Conservation (phyloP, 2,888 invertebrate species). For the Drosophila mercatorum region DNA sequence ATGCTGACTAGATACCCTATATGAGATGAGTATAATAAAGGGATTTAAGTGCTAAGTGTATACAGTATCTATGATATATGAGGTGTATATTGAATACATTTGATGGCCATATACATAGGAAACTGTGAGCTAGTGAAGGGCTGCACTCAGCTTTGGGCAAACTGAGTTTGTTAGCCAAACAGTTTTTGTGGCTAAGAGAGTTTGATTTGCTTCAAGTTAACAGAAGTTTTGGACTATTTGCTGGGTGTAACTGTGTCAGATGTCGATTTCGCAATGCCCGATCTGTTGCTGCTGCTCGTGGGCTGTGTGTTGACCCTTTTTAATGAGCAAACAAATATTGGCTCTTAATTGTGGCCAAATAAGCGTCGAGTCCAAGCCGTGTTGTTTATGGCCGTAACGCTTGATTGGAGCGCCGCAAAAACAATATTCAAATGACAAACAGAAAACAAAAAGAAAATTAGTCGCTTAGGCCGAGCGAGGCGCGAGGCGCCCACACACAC, state of each 20-base stretch:
- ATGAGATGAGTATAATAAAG: too few relatives aligned
- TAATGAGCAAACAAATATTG: conserved; percentile 57
- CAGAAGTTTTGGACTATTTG: conserved; percentile 16
- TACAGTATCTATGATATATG: too few relatives aligned
- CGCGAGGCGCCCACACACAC: conserved; percentile 34
- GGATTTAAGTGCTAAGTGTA: too few relatives aligned
- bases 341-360: conserved; percentile 53
- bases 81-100: too few relatives aligned
- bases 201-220: not conserved
- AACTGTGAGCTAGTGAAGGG: not conserved
- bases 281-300: not conserved
- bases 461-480: conserved; percentile 16
- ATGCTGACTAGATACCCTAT: not conserved
- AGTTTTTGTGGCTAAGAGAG: not conserved
- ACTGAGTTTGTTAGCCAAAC: not conserved
- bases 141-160: not conserved
- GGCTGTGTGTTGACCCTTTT: conserved; percentile 54
- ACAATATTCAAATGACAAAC: conserved; percentile 13
- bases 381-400: conserved; percentile 25
- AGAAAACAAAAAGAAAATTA: conserved; percentile 35
- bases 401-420: conserved; percentile 48
- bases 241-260: conserved; percentile 12
- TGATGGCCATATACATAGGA: not conserved
- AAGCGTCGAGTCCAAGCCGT: conserved; percentile 6
- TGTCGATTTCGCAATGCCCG: conserved; percentile 13